These are phyloP conservation scores for Patella ulyssiponensis DNA, from an alignment of 2,888 invertebrate genomes.

Conservation along the genomic window DNA sequence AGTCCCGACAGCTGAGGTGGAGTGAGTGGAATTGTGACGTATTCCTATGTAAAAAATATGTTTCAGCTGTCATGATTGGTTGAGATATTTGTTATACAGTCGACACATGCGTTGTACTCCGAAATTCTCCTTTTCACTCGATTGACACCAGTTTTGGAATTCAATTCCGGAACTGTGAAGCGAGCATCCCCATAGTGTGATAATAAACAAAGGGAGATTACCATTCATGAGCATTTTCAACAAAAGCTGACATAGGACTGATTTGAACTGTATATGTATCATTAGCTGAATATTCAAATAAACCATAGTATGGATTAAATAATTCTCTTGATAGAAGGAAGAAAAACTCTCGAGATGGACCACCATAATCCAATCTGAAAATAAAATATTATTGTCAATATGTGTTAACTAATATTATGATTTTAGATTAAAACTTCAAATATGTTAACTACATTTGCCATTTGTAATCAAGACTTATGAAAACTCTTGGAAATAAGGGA, in stretches of 20 bases:
- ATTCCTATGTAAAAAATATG: too few relatives aligned
- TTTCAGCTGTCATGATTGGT: too few relatives aligned
- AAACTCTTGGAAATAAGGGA: background rate
- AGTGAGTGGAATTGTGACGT: too few relatives aligned
- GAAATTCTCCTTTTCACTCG: too few relatives aligned
- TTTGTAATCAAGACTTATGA: background rate
- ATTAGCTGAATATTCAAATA: conserved; percentile 98
- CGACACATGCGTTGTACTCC: too few relatives aligned
- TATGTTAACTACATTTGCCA: background rate
- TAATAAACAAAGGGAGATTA: conserved; percentile 57
- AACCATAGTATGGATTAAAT: conserved; percentile 98
- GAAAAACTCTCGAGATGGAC: conserved; percentile 97
- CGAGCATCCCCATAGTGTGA: too few relatives aligned
- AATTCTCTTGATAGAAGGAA: conserved; percentile 96
- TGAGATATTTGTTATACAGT: too few relatives aligned
- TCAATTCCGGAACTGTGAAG: too few relatives aligned
- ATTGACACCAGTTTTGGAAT: too few relatives aligned
- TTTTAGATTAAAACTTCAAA: background rate
- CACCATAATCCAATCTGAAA: conserved; percentile 89
- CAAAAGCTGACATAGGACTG: conserved; percentile 93
- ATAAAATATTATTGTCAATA: background rate
- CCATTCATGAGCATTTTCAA: conserved; percentile 98
- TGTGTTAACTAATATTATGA: background rate
- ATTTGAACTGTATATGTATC: conserved; percentile 93
- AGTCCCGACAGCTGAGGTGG: too few relatives aligned